Evolutionary conservation across 1,140 invertebrate species (phyloP).

Genomic region (Drosophila asahinai): DNA sequence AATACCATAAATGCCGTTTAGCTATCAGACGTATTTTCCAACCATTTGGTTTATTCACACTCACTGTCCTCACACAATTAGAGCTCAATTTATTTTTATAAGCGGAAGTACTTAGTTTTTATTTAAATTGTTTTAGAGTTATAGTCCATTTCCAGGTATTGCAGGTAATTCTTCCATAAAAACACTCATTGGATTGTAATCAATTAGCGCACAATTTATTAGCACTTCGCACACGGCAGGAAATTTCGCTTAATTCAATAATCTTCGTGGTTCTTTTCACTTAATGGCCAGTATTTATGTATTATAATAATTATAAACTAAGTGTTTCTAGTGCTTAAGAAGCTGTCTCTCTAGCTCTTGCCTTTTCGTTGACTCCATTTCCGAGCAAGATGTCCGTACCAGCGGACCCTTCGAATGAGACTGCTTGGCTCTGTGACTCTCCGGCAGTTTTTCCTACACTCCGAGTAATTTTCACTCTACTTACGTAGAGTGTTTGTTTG

Average conservation of each 20-base stretch:
- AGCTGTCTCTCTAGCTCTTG: background rate
- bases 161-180: background rate
- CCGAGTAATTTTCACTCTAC: background rate
- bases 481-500: conserved; percentile 18
- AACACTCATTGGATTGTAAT: background rate
- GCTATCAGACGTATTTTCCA: background rate
- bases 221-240: background rate
- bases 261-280: too few relatives aligned
- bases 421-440: background rate
- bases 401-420: background rate
- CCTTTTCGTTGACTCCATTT: conserved; percentile 8
- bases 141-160: background rate
- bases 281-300: background rate
- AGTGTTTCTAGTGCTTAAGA: too few relatives aligned
- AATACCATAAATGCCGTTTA: background rate
- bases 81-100: background rate
- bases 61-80: background rate
- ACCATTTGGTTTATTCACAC: background rate
- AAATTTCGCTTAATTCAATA: too few relatives aligned
- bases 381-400: background rate
- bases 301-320: background rate
- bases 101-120: background rate
- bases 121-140: too few relatives aligned
- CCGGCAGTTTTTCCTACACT: background rate
- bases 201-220: background rate